Conservation (phyloP, 2,888 invertebrate genomes). For the Dermolepida albohirtum region DNA sequence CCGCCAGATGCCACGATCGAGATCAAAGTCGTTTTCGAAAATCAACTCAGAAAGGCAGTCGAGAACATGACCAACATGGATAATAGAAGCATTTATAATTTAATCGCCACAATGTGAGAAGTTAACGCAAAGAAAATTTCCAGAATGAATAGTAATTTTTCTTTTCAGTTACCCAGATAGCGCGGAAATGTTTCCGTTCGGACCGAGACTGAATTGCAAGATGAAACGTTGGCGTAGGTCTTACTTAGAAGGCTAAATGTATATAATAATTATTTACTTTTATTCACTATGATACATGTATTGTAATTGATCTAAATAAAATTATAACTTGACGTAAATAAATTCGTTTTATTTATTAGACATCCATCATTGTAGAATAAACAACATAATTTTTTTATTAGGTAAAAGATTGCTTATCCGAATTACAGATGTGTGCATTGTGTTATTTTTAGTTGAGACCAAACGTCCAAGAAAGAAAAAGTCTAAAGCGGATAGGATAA, state of each 20-base stretch:
- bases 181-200: constrained; percentile 49
- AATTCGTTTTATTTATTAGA: neutral
- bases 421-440: constrained; percentile 5
- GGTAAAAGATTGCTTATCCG: neutral
- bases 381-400: neutral
- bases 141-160: neutral
- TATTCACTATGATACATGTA: neutral
- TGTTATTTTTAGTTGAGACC: constrained; percentile 28
- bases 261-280: constrained; percentile 1
- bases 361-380: no score
- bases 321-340: no score
- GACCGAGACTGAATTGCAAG: constrained; percentile 42
- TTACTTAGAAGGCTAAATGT: constrained; percentile 26
- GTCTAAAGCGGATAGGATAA: constrained; percentile 52
- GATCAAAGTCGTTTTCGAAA: constrained; percentile 45
- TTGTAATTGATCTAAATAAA: no score
- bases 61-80: constrained; percentile 38
- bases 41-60: constrained; percentile 41
- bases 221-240: constrained; percentile 45
- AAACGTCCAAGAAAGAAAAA: constrained; percentile 27
- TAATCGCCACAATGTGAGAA: constrained; percentile 50
- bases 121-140: neutral
- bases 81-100: constrained; percentile 50
- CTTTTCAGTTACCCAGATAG: constrained; percentile 53
- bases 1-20: constrained; percentile 51